phyloP scores from a whole-genome alignment of 1,140 invertebrate species.

The Lanistes nyassanus region DNA sequence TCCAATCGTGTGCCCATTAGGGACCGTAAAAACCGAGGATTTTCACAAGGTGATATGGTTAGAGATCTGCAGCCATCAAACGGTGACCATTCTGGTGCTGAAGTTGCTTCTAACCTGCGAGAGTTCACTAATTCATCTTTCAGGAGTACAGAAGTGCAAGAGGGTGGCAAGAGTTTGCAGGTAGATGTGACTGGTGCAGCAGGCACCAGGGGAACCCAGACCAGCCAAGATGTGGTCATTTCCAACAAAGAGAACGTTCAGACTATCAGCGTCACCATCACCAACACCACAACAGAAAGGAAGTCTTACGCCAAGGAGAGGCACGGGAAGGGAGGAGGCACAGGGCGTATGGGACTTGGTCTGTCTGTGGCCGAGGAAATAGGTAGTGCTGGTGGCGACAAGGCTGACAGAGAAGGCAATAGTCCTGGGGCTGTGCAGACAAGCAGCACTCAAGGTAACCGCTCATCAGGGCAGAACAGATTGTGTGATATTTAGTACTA shows the following conservation, averaged over 20 bases:
- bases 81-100: background rate
- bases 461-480: too few relatives aligned
- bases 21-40: conserved; percentile 18
- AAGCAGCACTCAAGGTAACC: background rate
- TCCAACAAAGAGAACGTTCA: conserved; percentile 43
- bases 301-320: conserved; percentile 43
- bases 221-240: conserved; percentile 36
- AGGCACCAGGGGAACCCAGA: background rate
- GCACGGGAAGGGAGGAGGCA: conserved; percentile 27
- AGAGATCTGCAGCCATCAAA: conserved; percentile 9
- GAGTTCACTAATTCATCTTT: conserved; percentile 34
- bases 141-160: background rate
- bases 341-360: background rate
- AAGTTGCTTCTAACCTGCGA: background rate
- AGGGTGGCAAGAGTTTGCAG: conserved; percentile 9
- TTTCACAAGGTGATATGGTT: conserved; percentile 1
- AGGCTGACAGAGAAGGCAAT: background rate
- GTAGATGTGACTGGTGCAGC: background rate
- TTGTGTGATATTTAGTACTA: too few relatives aligned
- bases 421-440: background rate
- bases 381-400: background rate
- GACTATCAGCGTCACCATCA: conserved; percentile 44
- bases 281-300: conserved; percentile 43
- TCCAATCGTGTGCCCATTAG: conserved; percentile 22
- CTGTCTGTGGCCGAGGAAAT: background rate